Percentiles rank a stretch among this genome's conserved stretches.
These are phyloP conservation scores for Plebejus argus DNA, from an alignment of 2,888 invertebrate genomes.

Conservation along the genomic window DNA sequence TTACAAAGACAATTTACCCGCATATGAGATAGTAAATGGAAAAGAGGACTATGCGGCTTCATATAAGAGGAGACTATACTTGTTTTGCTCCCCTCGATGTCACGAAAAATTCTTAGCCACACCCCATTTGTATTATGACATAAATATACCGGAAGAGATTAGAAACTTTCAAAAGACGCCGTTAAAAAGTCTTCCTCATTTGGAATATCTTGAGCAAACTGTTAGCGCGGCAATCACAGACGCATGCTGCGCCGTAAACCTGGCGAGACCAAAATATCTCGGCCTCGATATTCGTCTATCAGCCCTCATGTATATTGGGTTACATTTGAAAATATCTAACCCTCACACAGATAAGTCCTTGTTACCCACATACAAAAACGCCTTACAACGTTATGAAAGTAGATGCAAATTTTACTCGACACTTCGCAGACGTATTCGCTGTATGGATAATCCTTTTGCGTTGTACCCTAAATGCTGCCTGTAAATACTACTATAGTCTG, in stretches of 20 bases:
- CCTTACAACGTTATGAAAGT: constrained; percentile 57
- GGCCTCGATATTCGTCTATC: constrained; percentile 75
- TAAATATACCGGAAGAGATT: constrained; percentile 64
- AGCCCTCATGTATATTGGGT: constrained; percentile 78
- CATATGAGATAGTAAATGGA: constrained; percentile 70
- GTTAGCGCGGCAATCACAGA: constrained; percentile 76
- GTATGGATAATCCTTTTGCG: constrained; percentile 79
- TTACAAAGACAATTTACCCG: constrained; percentile 78
- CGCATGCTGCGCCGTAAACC: constrained; percentile 76
- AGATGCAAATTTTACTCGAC: constrained; percentile 63
- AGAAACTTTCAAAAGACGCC: constrained; percentile 63
- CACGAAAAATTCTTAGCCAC: constrained; percentile 73
- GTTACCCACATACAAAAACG: constrained; percentile 60
- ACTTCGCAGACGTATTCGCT: constrained; percentile 71
- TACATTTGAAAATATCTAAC: constrained; percentile 80
- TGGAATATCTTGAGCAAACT: constrained; percentile 83
- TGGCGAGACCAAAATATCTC: constrained; percentile 81
- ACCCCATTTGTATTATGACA: constrained; percentile 73
- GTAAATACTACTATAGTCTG: neutral
- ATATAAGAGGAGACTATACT: constrained; percentile 75
- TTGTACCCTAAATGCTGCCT: constrained; percentile 63
- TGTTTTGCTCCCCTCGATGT: constrained; percentile 79
- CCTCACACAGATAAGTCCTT: constrained; percentile 52
- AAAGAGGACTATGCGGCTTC: constrained; percentile 64
- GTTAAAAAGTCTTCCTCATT: constrained; percentile 73